A percentile compares a stretch with the other conserved stretches of the same genome.
Conservation (phyloP, 2,113 vertebrate species). For the Catharus fuscescens region DNA sequence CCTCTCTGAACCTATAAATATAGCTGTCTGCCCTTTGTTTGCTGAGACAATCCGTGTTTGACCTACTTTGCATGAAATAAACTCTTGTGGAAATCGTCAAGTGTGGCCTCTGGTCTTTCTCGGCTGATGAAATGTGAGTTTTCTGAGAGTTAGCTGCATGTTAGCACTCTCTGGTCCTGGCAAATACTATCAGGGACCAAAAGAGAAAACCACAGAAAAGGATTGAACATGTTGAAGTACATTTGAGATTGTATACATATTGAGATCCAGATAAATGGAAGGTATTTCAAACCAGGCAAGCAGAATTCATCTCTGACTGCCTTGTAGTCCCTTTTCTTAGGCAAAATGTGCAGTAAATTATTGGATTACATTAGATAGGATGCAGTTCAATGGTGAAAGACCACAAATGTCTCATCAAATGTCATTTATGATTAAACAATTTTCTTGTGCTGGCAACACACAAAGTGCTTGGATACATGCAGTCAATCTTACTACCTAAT, state of each 20-base stretch:
- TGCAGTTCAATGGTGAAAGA: not conserved
- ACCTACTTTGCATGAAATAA: too few species aligned
- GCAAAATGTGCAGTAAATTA: not conserved
- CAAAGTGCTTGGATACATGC: fast-evolving
- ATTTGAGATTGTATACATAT: not conserved
- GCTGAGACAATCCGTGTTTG: too few species aligned
- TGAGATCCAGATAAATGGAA: not conserved
- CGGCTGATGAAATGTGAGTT: too few species aligned
- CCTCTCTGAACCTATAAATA: too few species aligned
- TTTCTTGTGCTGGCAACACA: not conserved
- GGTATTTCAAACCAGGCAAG: not conserved
- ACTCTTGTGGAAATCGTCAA: too few species aligned
- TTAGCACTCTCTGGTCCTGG: too few species aligned
- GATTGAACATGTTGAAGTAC: not conserved
- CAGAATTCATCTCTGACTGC: not conserved
- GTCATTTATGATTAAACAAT: not conserved
- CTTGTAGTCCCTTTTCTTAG: not conserved
- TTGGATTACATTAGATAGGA: not conserved
- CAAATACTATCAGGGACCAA: too few species aligned
- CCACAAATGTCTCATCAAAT: not conserved
- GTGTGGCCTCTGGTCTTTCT: too few species aligned
- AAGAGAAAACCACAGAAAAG: not conserved
- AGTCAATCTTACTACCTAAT: not conserved
- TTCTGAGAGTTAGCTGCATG: too few species aligned
- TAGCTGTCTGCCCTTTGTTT: too few species aligned